Percentiles rank a stretch among this genome's conserved stretches.
These are phyloP conservation scores for Caenorhabditis remanei DNA, from an alignment of 1,140 invertebrate genomes.

Conservation along the genomic window DNA sequence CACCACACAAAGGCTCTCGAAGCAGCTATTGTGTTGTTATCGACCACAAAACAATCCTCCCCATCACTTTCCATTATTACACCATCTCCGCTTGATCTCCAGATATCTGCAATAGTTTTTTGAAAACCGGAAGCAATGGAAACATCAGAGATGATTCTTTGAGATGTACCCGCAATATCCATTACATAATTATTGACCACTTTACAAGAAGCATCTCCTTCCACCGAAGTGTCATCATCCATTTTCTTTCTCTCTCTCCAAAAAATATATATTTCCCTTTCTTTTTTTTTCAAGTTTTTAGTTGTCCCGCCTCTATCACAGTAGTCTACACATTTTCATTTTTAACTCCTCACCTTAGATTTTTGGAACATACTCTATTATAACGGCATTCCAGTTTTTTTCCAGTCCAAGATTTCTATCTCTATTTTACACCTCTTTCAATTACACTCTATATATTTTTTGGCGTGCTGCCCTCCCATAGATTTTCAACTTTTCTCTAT, in stretches of 20 bases:
- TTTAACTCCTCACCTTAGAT: too few relatives aligned
- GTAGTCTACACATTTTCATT: background rate
- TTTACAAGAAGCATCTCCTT: background rate
- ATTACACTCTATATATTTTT: too few relatives aligned
- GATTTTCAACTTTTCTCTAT: background rate
- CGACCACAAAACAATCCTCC: too few relatives aligned
- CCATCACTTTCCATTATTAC: too few relatives aligned
- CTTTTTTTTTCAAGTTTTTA: background rate
- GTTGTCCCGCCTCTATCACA: background rate
- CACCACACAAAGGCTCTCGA: too few relatives aligned
- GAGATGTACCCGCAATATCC: background rate
- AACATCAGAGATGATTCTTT: too few relatives aligned
- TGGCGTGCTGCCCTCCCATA: background rate
- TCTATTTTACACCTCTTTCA: background rate
- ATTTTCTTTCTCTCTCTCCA: conserved; percentile 4
- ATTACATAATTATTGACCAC: conserved; percentile 40
- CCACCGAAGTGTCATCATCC: conserved; percentile 38
- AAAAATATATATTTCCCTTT: background rate
- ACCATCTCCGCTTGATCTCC: too few relatives aligned
- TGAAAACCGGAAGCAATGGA: too few relatives aligned
- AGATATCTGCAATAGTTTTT: too few relatives aligned
- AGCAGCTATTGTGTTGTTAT: too few relatives aligned
- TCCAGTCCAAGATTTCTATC: background rate
- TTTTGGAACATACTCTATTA: too few relatives aligned
- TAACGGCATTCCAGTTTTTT: background rate